A percentile compares a stretch with the other conserved stretches of the same genome.
Conservation (phyloP, 1,140 invertebrate genomes). For the Hylaeus volcanicus region DNA sequence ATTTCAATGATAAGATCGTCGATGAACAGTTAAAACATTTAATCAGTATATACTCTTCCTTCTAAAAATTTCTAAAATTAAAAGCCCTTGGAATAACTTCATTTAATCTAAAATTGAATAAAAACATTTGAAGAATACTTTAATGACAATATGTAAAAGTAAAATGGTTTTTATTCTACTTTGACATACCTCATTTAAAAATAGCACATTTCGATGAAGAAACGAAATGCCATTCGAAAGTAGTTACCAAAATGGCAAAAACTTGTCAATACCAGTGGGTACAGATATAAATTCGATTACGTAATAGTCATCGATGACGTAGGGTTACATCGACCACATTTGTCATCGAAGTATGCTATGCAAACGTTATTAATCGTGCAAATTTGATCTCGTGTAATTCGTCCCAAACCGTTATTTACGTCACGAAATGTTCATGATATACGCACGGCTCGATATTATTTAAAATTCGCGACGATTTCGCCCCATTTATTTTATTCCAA, state of each 20-base stretch:
- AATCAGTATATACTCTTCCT: too few species aligned
- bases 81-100: too few species aligned
- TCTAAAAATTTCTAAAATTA: too few species aligned
- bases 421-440: neutral
- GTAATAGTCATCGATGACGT: neutral
- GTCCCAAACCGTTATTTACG: neutral
- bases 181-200: neutral
- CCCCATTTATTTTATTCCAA: neutral
- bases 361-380: neutral
- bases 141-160: too few species aligned
- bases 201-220: neutral
- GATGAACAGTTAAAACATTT: too few species aligned
- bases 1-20: too few species aligned
- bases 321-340: neutral
- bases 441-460: too few species aligned
- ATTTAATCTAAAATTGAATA: too few species aligned
- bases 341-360: neutral
- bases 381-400: neutral
- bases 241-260: neutral
- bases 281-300: neutral
- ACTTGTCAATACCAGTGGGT: neutral
- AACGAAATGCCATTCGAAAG: neutral
- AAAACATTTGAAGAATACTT: too few species aligned
- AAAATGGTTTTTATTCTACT: neutral
- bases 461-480: neutral